Conservation (phyloP, 2,113 vertebrate genomes). For the Coregonus clupeaformis region DNA sequence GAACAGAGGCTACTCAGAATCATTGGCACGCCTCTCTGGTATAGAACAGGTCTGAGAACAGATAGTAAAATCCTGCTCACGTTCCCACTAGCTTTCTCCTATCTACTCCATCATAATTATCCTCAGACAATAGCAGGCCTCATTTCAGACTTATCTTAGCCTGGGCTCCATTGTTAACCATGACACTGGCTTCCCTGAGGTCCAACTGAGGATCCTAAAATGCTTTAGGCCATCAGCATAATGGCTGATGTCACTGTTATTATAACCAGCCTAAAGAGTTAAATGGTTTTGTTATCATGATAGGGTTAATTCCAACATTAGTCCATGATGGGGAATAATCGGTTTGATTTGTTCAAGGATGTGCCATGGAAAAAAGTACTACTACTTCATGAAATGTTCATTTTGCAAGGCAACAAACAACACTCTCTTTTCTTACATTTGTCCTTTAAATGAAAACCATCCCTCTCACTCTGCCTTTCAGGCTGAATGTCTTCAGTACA, state of each 20-base stretch:
- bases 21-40: background rate
- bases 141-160: constrained; percentile 5
- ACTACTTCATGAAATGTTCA: no score
- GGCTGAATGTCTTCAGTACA: no score
- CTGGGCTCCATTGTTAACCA: constrained; percentile 20
- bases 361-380: no score
- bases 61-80: background rate
- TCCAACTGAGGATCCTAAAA: background rate
- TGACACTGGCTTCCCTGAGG: constrained; percentile 17
- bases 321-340: no score
- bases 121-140: constrained; percentile 3
- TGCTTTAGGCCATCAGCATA: background rate
- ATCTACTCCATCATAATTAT: constrained; percentile 11
- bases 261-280: background rate
- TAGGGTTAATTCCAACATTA: background rate
- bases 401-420: no score
- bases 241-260: no score
- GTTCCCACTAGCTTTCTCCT: constrained; percentile 1
- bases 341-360: no score
- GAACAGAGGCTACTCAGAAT: background rate
- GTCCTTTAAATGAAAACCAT: no score
- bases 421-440: no score
- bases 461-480: no score
- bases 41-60: background rate
- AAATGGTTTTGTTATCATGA: background rate